Percentiles rank a stretch among this genome's conserved stretches.
phyloP scores from a whole-genome alignment of 2,113 vertebrate genomes.

The Puma concolor region DNA sequence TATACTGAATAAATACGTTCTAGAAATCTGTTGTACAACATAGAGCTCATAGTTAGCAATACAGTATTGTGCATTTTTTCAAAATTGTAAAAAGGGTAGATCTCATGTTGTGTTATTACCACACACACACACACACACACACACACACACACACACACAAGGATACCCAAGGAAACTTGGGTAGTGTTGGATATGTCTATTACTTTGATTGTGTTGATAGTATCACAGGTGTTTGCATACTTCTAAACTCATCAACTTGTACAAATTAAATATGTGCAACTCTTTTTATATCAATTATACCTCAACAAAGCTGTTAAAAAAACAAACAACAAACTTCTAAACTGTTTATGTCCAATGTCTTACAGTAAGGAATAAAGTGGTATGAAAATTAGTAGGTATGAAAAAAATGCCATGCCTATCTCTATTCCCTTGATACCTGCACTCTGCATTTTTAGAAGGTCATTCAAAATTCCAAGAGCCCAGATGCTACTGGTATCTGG shows the following conservation, averaged over 20 bases:
- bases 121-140: not conserved
- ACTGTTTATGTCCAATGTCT: not conserved
- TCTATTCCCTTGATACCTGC: not conserved
- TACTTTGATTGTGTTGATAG: not conserved
- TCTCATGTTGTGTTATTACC: not conserved
- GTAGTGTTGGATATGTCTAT: not conserved
- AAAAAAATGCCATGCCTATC: not conserved
- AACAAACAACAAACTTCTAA: not conserved
- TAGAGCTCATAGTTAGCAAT: not conserved
- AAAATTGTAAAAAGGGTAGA: not conserved
- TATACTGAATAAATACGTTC: not conserved
- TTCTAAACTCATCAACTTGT: not conserved
- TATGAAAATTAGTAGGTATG: not conserved
- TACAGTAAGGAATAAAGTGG: not conserved
- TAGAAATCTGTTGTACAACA: not conserved
- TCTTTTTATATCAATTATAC: not conserved
- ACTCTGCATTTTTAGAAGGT: not conserved
- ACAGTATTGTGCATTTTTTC: not conserved
- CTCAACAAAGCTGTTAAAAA: not conserved
- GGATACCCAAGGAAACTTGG: not conserved
- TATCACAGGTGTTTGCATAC: not conserved
- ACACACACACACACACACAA: not conserved
- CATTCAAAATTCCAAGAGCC: not conserved
- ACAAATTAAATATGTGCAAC: not conserved
- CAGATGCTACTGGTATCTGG: not conserved